These are phyloP conservation scores for Siphamia tubifer DNA, from an alignment of 2,113 vertebrate species.

Conservation along the genomic window DNA sequence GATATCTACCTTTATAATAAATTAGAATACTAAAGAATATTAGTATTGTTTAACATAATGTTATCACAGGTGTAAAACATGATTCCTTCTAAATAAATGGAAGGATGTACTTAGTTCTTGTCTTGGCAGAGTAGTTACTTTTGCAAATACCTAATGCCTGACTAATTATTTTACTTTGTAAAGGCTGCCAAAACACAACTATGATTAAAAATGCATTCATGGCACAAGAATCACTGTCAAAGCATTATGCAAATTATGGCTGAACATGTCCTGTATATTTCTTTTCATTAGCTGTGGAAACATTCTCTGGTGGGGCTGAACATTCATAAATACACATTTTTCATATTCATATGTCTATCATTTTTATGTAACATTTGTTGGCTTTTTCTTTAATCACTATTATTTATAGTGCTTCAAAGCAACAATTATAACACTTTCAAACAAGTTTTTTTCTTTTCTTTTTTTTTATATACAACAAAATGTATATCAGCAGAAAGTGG, in stretches of 20 bases:
- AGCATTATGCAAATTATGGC: constrained; percentile 10
- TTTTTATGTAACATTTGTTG: constrained; percentile 1
- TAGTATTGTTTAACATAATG: constrained; percentile 18
- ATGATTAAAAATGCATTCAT: constrained; percentile 16
- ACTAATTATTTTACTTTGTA: constrained; percentile 5
- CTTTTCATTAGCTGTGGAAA: not conserved
- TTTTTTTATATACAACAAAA: constrained; percentile 6
- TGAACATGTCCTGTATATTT: not conserved
- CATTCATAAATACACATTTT: constrained; percentile 26
- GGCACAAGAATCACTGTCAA: constrained; percentile 34
- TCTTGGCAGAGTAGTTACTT: not conserved
- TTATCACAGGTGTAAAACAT: constrained; percentile 13
- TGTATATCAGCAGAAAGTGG: not conserved
- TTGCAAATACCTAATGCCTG: constrained; percentile 13
- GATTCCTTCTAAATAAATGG: not conserved
- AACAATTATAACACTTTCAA: constrained; percentile 14
- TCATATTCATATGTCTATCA: constrained; percentile 1
- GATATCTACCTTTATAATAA: constrained; percentile 38
- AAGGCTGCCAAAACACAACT: constrained; percentile 26
- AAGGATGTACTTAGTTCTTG: not conserved
- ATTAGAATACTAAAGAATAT: constrained; percentile 30
- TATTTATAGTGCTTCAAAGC: constrained; percentile 1
- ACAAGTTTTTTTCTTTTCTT: no score
- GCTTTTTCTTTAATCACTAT: not conserved
- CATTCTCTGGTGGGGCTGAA: constrained; percentile 40